A percentile compares a stretch with the other conserved stretches of the same genome.
Conservation (phyloP, 2,888 invertebrate genomes). For the Noctua janthe region DNA sequence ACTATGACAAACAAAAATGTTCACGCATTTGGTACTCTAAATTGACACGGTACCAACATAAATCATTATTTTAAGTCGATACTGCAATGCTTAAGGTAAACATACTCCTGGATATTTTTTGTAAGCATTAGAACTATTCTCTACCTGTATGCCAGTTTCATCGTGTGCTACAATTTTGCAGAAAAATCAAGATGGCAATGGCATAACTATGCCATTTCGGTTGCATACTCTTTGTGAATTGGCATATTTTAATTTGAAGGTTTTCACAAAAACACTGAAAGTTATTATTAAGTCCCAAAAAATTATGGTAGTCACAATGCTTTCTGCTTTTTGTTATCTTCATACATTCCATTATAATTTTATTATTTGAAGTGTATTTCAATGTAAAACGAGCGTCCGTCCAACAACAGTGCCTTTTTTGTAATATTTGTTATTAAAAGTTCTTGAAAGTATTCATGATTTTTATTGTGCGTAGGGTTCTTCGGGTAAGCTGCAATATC, state of each 20-base stretch:
- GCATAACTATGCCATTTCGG: not conserved
- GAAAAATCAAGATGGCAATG: not conserved
- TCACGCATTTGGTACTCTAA: not conserved
- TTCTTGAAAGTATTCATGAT: constrained; percentile 46
- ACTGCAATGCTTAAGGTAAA: not conserved
- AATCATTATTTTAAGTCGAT: not conserved
- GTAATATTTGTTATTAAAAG: constrained; percentile 58
- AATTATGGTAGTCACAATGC: constrained; percentile 9
- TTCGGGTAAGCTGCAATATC: constrained; percentile 68
- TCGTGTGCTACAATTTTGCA: not conserved
- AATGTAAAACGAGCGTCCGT: constrained; percentile 53
- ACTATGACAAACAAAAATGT: not conserved
- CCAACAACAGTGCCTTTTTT: constrained; percentile 65
- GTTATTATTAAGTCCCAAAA: not conserved
- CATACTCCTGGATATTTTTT: not conserved
- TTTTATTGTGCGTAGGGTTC: constrained; percentile 64
- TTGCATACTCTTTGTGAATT: not conserved
- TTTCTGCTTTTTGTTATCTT: constrained; percentile 12
- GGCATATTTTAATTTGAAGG: not conserved
- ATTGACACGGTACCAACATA: not conserved
- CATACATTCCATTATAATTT: constrained; percentile 33
- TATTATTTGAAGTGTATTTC: constrained; percentile 17
- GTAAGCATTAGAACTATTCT: not conserved
- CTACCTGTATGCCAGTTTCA: not conserved
- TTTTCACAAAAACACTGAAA: not conserved